Evolutionary conservation across 1,140 invertebrate genomes (phyloP), one percentile per base, ranked within the genome.

Genomic region (Hestina assimilis): DNA sequence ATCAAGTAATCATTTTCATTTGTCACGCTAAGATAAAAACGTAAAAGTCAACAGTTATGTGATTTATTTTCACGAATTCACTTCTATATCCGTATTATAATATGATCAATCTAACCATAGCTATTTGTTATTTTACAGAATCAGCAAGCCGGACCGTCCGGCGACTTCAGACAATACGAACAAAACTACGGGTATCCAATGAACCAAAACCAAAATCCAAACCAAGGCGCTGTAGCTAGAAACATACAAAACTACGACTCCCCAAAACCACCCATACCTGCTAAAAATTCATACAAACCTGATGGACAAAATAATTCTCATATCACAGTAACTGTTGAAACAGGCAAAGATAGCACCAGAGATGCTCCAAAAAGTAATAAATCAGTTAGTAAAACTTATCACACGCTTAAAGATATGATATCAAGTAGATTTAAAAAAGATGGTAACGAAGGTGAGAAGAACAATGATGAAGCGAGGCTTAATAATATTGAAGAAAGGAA

Each of bases 401-500:
- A 95, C 71, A 94, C 94, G 14, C 92, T 96, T 48, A 95, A 95
- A 89, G 94, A 95, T 74, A 95, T 96, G 90, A 94, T 96, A 69
- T 95, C 94, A 3, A 95, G 93, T 81, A 92, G 93, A 73, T 95
- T 96, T 75, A 93, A 93, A 69, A 92, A 92, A 70, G 92, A 93
- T n/a, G 88, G 73, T 43, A 82, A 75, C 66, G 83, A 84, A 11
- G 55, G 52, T 24, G 90, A 91, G 5, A 89, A 90, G 11, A 90
- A 83, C 9, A 86, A 89, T 50, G 92, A 93, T 62, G 90, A 92
- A 81, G 78, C 89, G 11, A 91, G 89, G 63, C 71, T 93, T 17
- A 93, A 94, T 76, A 93, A 93, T 24, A 90, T 89, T 31, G 92
- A 93, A 53, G 92, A 93, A 51, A 68, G 91, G 31, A 90, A 91